Conservation (phyloP, 37 sponge, comb jelly and placozoan species). For the Beroe forskalii region DNA sequence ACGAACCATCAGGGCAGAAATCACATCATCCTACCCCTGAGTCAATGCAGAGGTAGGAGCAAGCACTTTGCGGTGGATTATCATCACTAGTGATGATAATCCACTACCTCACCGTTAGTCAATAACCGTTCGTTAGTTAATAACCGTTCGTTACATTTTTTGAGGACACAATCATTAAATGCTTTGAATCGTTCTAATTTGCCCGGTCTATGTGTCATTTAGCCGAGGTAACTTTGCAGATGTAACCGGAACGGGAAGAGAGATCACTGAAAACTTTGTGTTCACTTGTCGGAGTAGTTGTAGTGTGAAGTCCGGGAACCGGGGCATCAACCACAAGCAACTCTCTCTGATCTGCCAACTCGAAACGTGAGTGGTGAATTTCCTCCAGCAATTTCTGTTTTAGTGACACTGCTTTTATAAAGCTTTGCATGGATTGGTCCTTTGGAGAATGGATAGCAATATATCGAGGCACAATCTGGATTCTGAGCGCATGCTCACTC, state of each 20-base stretch:
- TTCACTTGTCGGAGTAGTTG: slow-evolving; percentile 21
- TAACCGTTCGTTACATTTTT: background rate
- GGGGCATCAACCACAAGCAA: background rate
- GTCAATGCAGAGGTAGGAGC: background rate
- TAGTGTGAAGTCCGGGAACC: background rate
- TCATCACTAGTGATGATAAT: background rate
- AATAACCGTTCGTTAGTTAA: background rate
- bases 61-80: background rate
- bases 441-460: no score
- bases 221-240: no score
- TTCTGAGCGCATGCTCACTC: no score
- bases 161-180: no score
- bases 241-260: background rate
- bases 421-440: no score
- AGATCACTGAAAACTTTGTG: background rate
- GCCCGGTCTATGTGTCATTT: no score
- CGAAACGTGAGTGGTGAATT: background rate
- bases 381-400: no score
- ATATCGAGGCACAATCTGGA: no score
- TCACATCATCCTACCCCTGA: background rate
- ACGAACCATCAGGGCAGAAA: background rate
- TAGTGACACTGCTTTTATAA: no score
- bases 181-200: no score
- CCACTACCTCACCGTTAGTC: background rate
- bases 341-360: slow-evolving; percentile 11